Conservation (phyloP, 1,140 invertebrate genomes). For the Oryctes rhinoceros region DNA sequence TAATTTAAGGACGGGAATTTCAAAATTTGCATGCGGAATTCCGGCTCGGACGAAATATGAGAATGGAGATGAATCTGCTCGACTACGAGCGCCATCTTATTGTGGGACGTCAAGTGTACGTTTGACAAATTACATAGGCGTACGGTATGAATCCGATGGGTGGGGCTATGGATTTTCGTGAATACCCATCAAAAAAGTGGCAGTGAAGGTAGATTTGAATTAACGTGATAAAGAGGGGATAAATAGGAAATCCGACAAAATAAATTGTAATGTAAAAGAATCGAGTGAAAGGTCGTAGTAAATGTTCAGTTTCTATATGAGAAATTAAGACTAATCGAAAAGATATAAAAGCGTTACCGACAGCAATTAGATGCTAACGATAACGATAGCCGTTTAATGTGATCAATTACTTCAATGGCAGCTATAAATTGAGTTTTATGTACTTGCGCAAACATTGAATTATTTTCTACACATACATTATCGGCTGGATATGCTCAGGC, state of each 20-base stretch:
- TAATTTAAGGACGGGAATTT: constrained; percentile 26
- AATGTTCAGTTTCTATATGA: neutral
- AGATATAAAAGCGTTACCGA: neutral
- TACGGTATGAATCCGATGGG: neutral
- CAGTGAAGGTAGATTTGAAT: neutral
- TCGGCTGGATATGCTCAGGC: neutral
- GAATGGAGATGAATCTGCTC: neutral
- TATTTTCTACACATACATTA: neutral
- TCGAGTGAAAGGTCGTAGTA: neutral
- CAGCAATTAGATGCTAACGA: neutral
- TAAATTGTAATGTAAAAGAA: neutral
- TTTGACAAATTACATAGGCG: constrained; percentile 25
- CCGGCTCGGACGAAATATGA: neutral
- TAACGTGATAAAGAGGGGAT: neutral
- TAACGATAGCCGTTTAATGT: constrained; percentile 6
- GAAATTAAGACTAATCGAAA: neutral
- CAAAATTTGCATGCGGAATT: constrained; percentile 19
- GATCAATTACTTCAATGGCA: constrained; percentile 18
- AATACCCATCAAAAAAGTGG: neutral
- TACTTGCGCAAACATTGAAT: constrained; percentile 1
- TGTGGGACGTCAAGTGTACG: constrained; percentile 17
- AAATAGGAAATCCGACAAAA: neutral
- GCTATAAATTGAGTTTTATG: constrained; percentile 18
- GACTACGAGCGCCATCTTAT: constrained; percentile 6
- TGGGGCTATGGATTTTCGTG: neutral